Conservation (phyloP, 2,113 vertebrate species). For the Caretta caretta region DNA sequence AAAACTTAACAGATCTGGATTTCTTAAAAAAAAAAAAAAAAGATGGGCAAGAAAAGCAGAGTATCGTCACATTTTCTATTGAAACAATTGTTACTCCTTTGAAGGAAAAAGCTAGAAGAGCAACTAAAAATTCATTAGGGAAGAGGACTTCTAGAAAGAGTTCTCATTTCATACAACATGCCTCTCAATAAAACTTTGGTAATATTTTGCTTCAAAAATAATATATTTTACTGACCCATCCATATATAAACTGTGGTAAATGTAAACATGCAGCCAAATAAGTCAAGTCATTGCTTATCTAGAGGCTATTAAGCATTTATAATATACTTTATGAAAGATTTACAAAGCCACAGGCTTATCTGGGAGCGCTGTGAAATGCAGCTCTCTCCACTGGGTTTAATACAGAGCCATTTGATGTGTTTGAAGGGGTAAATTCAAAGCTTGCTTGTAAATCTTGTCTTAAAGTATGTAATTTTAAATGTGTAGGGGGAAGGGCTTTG, state of each 20-base stretch:
- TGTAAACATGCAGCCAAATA: conserved; percentile 16
- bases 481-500: background rate
- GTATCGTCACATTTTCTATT: background rate
- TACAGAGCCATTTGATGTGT: background rate
- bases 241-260: conserved; percentile 20
- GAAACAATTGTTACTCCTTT: background rate
- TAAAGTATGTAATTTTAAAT: background rate
- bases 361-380: conserved; percentile 33
- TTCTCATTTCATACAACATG: background rate
- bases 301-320: conserved; percentile 32
- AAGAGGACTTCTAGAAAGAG: background rate
- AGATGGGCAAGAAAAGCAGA: fast-evolving
- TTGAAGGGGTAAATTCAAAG: conserved; percentile 33
- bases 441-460: background rate
- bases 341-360: conserved; percentile 36
- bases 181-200: background rate
- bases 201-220: conserved; percentile 9
- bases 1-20: background rate
- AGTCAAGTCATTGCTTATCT: conserved; percentile 34
- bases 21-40: background rate
- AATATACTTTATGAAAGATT: conserved; percentile 36
- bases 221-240: background rate
- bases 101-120: background rate
- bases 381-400: conserved; percentile 4
- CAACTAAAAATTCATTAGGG: background rate